These are phyloP conservation scores for Harpagoxenus sublaevis DNA, from an alignment of 2,888 invertebrate species.

Conservation along the genomic window DNA sequence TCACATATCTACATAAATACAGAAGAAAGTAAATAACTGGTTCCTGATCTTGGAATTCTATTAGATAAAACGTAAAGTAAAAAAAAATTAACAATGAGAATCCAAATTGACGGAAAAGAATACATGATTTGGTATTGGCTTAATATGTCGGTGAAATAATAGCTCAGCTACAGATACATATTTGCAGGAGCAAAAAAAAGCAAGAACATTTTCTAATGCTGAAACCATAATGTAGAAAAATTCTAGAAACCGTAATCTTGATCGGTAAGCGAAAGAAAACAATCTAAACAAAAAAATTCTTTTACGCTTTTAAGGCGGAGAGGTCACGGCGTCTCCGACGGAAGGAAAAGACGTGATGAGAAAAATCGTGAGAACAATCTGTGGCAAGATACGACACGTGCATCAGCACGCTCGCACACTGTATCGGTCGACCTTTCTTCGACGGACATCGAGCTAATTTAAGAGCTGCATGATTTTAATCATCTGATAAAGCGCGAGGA, in stretches of 20 bases:
- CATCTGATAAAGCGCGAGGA: conserved; percentile 31
- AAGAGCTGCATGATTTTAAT: conserved; percentile 5
- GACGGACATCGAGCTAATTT: conserved; percentile 60
- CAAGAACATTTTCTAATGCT: neutral
- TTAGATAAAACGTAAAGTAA: neutral
- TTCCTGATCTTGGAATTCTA: neutral
- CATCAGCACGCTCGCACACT: conserved; percentile 46
- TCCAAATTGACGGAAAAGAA: neutral
- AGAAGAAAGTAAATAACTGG: neutral
- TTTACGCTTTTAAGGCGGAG: conserved; percentile 38
- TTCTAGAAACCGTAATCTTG: neutral
- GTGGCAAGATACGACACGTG: neutral
- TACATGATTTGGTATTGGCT: neutral
- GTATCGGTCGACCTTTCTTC: conserved; percentile 53
- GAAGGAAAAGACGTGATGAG: conserved; percentile 31
- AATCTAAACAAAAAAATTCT: neutral
- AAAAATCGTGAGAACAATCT: conserved; percentile 63
- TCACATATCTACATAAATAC: neutral
- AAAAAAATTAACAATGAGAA: neutral
- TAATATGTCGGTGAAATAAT: neutral
- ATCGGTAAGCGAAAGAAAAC: neutral
- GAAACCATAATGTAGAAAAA: neutral
- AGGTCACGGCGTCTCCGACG: conserved; percentile 4
- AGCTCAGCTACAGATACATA: neutral
- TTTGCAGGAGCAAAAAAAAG: neutral